Evolutionary conservation across 2,797 vertebrate genomes (phyloP).

Genomic region (Anniella stebbinsi): DNA sequence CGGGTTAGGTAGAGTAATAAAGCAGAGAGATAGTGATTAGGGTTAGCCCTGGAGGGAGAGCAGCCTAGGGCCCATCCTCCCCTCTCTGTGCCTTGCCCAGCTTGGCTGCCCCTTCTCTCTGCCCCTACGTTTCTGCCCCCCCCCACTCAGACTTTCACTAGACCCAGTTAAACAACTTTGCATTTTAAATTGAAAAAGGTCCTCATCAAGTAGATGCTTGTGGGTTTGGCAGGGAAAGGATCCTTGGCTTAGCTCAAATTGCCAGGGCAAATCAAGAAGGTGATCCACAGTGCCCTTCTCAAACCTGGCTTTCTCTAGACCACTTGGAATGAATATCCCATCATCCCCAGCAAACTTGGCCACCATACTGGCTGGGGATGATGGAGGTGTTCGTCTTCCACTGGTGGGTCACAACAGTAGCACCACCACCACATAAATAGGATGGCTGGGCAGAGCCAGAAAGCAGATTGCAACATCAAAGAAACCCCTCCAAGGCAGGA

Average conservation of each 20-base stretch:
- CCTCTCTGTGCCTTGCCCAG: background rate
- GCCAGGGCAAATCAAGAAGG: background rate
- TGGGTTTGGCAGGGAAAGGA: background rate
- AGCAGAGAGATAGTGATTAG: slow-evolving; percentile 80
- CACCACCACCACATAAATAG: background rate
- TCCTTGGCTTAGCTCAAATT: background rate
- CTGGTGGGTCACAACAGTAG: background rate
- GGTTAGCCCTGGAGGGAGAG: slow-evolving; percentile 74
- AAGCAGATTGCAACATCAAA: too few relatives aligned
- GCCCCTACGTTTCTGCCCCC: background rate
- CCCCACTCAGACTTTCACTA: background rate
- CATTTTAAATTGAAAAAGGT: background rate
- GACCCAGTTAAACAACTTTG: background rate
- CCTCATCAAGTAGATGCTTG: background rate
- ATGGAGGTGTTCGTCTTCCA: background rate
- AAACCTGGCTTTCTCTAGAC: background rate
- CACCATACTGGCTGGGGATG: background rate
- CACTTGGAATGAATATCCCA: background rate
- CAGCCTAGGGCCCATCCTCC: slow-evolving; percentile 62
- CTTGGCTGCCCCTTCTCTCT: background rate
- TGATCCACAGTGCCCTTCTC: too few relatives aligned
- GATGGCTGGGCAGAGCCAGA: too few relatives aligned
- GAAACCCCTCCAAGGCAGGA: too few relatives aligned
- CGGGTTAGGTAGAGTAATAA: slow-evolving; percentile 82
- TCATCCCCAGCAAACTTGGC: background rate